A percentile compares a stretch with the other conserved stretches of the same genome.
These are phyloP conservation scores for Eupeodes corollae DNA, from an alignment of 1,140 invertebrate genomes.

Conservation along the genomic window DNA sequence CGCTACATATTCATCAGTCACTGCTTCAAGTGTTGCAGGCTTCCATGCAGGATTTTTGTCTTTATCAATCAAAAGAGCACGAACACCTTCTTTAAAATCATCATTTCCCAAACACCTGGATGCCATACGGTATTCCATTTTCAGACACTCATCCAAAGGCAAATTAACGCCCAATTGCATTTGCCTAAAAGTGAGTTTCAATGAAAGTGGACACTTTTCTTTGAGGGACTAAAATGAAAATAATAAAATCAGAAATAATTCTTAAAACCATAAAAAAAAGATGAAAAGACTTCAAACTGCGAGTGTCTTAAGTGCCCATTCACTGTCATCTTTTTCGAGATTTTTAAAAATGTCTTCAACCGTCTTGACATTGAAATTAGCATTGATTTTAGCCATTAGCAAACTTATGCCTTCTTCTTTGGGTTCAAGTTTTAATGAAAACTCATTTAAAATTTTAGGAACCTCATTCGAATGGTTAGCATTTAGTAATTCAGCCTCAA, in stretches of 20 bases:
- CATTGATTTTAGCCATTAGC: constrained; percentile 69
- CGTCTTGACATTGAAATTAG: constrained; percentile 59
- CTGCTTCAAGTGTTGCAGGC: constrained; percentile 58
- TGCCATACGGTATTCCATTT: constrained; percentile 82
- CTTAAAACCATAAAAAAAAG: too few relatives aligned
- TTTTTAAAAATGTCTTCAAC: constrained; percentile 74
- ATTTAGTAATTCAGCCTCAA: constrained; percentile 57
- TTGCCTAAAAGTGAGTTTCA: too few relatives aligned
- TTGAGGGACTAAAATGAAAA: too few relatives aligned
- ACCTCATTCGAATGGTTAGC: constrained; percentile 48
- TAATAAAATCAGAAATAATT: too few relatives aligned
- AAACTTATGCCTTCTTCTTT: constrained; percentile 61
- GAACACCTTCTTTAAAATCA: constrained; percentile 92
- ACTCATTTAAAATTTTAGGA: constrained; percentile 46
- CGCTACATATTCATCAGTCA: constrained; percentile 60
- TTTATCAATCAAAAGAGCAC: constrained; percentile 89
- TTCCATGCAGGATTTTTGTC: constrained; percentile 89
- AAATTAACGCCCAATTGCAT: too few relatives aligned
- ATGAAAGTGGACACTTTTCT: too few relatives aligned
- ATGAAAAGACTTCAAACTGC: constrained; percentile 33
- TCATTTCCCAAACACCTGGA: constrained; percentile 52
- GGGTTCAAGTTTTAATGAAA: constrained; percentile 41
- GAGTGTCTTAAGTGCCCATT: constrained; percentile 63
- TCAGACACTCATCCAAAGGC: constrained; percentile 39
- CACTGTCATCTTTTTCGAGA: constrained; percentile 61